Evolutionary conservation across 2,888 invertebrate genomes (phyloP), one percentile per base, ranked within the genome.

Genomic region (Calameuta idolon): DNA sequence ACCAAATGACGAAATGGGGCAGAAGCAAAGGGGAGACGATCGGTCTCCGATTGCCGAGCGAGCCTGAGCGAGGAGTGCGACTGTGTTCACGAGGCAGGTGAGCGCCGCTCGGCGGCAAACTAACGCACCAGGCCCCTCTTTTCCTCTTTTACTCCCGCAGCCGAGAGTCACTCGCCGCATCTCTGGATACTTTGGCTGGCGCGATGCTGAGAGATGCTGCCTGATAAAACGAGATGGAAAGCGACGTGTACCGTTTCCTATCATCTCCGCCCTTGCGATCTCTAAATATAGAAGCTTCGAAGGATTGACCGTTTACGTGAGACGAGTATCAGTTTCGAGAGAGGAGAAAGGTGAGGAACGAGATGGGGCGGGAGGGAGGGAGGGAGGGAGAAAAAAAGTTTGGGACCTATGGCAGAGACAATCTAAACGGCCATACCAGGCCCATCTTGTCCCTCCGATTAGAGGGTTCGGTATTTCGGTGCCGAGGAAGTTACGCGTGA

Each of bases 81-180:
- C 85, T 85, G 85, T 85, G 74, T 31, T 33, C 83, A 78, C 83
- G 81, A 85, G 79, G 83, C 85, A 86, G 85, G 87, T 87, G 84
- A 87, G 85, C 87, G 88, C 87, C 88, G 81, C 86, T 82, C 83
- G 83, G 87, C 85, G 87, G 87, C 86, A 81, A 81, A 83, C 81
- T 76, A 80, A 76, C 81, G 84, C 83, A 86, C 84, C 82, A 78
- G 82, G 77, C 85, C 86, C 86, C 86, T 85, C 85, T 87, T 83
- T 82, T 83, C 85, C 83, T 83, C 85, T 83, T 86, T 35, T 74
- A 34, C 74, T 74, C 84, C 84, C 69, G 76, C 31, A 34, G 37
- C 35, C 34, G 75, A 75, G 75, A 75, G 40, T 68, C 75, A 68
- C 68, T 68, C 75, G 75, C 55, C 34, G 35, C 30, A 34, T 35